Conservation (phyloP, 2,888 invertebrate genomes). For the Dynastes grantii region DNA sequence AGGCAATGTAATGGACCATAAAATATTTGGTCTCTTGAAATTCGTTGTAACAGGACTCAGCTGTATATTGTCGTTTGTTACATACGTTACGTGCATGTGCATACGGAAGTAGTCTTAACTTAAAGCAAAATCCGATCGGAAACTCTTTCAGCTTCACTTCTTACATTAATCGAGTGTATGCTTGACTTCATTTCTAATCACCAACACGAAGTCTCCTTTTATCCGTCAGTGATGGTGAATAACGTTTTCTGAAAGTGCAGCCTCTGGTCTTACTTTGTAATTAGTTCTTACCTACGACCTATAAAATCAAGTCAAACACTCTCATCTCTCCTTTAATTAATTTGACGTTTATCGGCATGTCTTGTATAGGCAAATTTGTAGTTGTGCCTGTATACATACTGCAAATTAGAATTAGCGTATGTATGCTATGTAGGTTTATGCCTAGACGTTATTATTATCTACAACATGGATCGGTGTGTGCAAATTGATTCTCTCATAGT, state of each 20-base stretch:
- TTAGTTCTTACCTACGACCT: slow-evolving; percentile 20
- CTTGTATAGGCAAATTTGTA: slow-evolving; percentile 32
- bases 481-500: slow-evolving; percentile 25
- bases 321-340: slow-evolving; percentile 11
- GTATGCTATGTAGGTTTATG: neutral
- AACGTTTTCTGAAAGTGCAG: neutral
- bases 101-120: too few species aligned
- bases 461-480: slow-evolving; percentile 14
- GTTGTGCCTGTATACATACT: slow-evolving; percentile 6
- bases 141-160: neutral
- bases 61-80: too few species aligned
- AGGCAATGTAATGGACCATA: too few species aligned
- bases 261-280: neutral
- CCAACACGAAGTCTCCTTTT: neutral
- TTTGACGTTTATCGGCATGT: slow-evolving; percentile 10
- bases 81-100: too few species aligned
- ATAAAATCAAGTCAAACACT: too few species aligned
- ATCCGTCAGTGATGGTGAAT: too few species aligned
- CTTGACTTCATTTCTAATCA: slow-evolving; percentile 30
- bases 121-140: too few species aligned
- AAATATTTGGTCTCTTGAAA: too few species aligned
- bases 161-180: slow-evolving; percentile 13
- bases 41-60: too few species aligned
- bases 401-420: neutral
- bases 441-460: neutral